These are phyloP conservation scores for Numida meleagris DNA, from an alignment of 2,113 vertebrate genomes.

Conservation along the genomic window DNA sequence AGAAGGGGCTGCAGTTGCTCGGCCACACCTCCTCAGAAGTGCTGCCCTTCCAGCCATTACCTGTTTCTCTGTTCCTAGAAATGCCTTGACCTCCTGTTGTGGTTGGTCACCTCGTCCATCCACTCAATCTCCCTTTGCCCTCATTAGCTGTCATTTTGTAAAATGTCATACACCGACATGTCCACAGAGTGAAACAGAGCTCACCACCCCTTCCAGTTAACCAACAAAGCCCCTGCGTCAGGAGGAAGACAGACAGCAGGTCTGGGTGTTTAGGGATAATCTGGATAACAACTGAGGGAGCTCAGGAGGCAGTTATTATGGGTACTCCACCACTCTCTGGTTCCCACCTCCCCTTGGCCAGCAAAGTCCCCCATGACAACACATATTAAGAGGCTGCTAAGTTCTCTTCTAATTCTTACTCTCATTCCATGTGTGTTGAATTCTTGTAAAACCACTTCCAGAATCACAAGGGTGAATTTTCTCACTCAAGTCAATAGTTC, in stretches of 20 bases:
- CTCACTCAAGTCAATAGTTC: not conserved
- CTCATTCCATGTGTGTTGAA: not conserved
- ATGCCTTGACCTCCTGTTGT: no score
- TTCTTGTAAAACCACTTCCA: not conserved
- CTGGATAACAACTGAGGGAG: not conserved
- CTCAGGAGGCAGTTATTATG: not conserved
- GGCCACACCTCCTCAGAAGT: no score
- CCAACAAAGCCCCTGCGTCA: not conserved
- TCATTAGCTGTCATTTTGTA: no score
- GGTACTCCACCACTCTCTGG: accelerated
- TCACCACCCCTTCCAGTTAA: no score
- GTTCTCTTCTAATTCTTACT: not conserved
- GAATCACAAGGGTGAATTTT: not conserved
- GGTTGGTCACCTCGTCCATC: no score
- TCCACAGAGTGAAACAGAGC: no score
- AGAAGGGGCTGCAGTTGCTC: no score
- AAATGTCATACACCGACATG: no score
- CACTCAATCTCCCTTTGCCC: no score
- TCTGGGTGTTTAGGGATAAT: not conserved
- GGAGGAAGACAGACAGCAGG: not conserved
- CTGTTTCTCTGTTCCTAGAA: no score
- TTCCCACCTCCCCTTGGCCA: not conserved
- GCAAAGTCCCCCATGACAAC: no score
- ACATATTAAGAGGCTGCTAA: not conserved
- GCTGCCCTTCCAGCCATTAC: no score